Evolutionary conservation across 2,797 vertebrate genomes (phyloP), one percentile per base, ranked within the genome.

Genomic region (Champsocephalus esox): DNA sequence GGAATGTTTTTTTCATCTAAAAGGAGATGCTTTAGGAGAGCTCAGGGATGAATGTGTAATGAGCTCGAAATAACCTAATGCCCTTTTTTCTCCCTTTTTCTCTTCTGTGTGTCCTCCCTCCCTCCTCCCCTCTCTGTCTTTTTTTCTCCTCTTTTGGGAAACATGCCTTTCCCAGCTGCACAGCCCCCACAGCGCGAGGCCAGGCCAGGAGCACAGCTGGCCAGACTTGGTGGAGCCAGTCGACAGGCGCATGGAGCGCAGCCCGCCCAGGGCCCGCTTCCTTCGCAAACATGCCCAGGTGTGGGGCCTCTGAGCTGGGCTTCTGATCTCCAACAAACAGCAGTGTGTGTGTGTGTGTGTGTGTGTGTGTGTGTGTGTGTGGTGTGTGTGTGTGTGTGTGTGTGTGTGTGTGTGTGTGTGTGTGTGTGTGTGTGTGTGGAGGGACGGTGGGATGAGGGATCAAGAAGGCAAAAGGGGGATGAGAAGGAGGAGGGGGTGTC

Each of bases 251-350:
- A 95, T 95, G 94, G 95, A 95, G 94, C 92, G 93, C 92, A 93
- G 95, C 94, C 95, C 94, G 94, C 94, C 93, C 95, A 92, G 93
- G 91, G 93, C 94, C 92, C 91, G 94, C 94, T 95, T 95, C 95
- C 95, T 95, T 93, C 92, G 92, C 95, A 95, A 95, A 95, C 94
- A 95, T 95, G 95, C 94, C 95, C 95, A 95, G 95, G 95, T 95
- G 94, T 95, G 94, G 95, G 94, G 94, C 94, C 94, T 95, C 90
- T 78, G 93, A 94, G 94, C 92, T 90, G 90, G 91, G 93, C 93
- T 94, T 95, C 93, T 95, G 95, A 95, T 95, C 92, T 93, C 91
- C 80, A 87, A 90, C 86, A 91, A 90, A 92, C 87, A 92, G 83
- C 82, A 83, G 73, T 83, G 24, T 28, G 24, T 28, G 3, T 28